Conservation (phyloP, 2,797 vertebrate species). For the Enteromius anoplus region DNA sequence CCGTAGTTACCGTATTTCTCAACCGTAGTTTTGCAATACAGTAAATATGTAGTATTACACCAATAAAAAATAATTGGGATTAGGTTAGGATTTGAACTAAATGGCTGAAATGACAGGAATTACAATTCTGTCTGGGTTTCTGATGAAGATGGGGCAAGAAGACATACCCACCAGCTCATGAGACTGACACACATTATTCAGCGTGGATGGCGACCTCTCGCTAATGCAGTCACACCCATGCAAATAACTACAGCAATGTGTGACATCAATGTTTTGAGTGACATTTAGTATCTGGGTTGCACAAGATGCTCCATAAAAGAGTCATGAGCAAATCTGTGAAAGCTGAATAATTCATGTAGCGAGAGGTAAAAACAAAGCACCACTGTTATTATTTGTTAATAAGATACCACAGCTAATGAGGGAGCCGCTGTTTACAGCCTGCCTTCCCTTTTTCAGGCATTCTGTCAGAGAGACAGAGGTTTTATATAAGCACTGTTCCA, state of each 20-base stretch:
- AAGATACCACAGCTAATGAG: slow-evolving; percentile 74
- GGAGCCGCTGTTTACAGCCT: slow-evolving; percentile 37
- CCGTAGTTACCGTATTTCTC: no score
- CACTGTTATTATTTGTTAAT: slow-evolving; percentile 82
- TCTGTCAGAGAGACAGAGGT: background rate
- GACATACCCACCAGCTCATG: slow-evolving; percentile 25
- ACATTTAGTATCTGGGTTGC: slow-evolving; percentile 78
- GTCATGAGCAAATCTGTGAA: slow-evolving; percentile 81
- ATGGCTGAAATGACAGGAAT: background rate
- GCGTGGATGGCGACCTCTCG: slow-evolving; percentile 46
- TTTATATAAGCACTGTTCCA: background rate
- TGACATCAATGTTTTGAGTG: slow-evolving; percentile 74
- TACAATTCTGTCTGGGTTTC: background rate
- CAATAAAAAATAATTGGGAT: background rate
- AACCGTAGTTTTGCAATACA: background rate
- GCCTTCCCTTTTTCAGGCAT: slow-evolving; percentile 8
- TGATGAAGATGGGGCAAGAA: slow-evolving; percentile 13
- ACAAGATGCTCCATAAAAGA: slow-evolving; percentile 81
- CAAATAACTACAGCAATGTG: slow-evolving; percentile 49
- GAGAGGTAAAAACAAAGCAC: slow-evolving; percentile 78
- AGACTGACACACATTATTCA: slow-evolving; percentile 52
- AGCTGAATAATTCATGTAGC: slow-evolving; percentile 80
- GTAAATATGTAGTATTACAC: background rate
- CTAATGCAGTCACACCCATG: slow-evolving; percentile 29
- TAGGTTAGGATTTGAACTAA: background rate